Conservation (phyloP, 2,113 vertebrate genomes). For the Coracopsis vasa region DNA sequence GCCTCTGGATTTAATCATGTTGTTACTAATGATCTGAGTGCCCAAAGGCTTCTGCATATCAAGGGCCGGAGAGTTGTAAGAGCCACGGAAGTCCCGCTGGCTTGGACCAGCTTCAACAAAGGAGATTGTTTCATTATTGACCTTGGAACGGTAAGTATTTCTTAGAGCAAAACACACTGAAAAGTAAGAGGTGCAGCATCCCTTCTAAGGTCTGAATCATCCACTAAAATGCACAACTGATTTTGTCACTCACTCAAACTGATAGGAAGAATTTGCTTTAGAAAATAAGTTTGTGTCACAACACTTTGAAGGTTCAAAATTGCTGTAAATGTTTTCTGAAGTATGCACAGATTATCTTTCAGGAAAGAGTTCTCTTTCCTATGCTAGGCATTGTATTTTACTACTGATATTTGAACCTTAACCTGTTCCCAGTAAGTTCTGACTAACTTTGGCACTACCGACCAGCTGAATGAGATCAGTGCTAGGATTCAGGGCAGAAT, state of each 20-base stretch:
- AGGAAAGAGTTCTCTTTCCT: neutral
- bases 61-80: conserved; percentile 89
- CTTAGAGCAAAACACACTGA: neutral
- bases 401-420: neutral
- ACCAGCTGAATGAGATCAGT: neutral
- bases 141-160: conserved; percentile 84
- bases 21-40: conserved; percentile 85
- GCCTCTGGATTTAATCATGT: conserved; percentile 90
- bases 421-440: neutral
- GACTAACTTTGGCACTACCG: neutral
- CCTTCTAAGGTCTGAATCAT: neutral
- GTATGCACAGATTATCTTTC: neutral
- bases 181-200: neutral
- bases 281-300: neutral
- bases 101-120: conserved; percentile 90
- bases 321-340: neutral
- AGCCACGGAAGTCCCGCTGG: conserved; percentile 85
- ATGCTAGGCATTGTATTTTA: neutral
- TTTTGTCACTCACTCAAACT: neutral
- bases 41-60: conserved; percentile 85
- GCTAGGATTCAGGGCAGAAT: neutral
- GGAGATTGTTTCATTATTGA: conserved; percentile 95
- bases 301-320: neutral
- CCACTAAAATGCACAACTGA: neutral
- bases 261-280: neutral